These are phyloP conservation scores for Coptodon rendalli DNA, from an alignment of 2,113 vertebrate species.

Conservation along the genomic window DNA sequence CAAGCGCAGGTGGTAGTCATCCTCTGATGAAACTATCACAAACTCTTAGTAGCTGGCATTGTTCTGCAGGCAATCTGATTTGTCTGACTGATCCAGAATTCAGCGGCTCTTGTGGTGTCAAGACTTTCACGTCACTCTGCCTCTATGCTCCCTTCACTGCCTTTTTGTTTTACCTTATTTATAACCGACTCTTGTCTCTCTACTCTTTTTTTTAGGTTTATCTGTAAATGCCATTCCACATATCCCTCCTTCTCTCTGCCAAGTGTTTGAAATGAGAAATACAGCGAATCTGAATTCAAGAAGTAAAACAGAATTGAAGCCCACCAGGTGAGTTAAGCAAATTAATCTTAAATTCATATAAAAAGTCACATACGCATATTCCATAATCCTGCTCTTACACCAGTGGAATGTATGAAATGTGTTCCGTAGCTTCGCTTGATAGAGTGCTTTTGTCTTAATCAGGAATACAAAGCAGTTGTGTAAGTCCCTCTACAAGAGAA, in stretches of 20 bases:
- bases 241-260: not conserved
- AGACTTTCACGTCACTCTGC: not conserved
- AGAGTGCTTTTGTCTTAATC: constrained; percentile 6
- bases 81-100: not conserved
- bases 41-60: not conserved
- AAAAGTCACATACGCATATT: not conserved
- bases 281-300: not conserved
- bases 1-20: not conserved
- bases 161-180: not conserved
- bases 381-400: not conserved
- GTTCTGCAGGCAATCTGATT: not conserved
- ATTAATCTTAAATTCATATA: not conserved
- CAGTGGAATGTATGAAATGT: not conserved
- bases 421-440: not conserved
- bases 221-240: not conserved
- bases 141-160: not conserved
- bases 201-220: not conserved
- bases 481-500: constrained; percentile 20
- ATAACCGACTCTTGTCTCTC: not conserved
- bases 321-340: not conserved
- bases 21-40: not conserved
- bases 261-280: not conserved
- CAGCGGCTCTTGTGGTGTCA: not conserved
- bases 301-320: not conserved
- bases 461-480: constrained; percentile 41